A percentile compares a stretch with the other conserved stretches of the same genome.
Conservation (phyloP, 2,113 vertebrate genomes). For the Herpailurus yagouaroundi region DNA sequence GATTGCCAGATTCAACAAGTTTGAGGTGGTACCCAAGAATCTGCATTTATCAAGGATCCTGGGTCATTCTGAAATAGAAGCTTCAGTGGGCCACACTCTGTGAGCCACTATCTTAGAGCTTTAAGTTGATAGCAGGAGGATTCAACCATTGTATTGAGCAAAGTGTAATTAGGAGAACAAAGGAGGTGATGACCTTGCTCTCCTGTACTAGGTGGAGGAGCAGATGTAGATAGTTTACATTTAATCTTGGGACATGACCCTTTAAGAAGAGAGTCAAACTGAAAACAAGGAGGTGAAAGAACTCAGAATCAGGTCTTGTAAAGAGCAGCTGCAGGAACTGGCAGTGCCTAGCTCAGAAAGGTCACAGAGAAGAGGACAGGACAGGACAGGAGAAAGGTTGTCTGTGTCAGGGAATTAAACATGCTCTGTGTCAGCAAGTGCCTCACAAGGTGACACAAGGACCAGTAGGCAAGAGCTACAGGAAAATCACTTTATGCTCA, state of each 20-base stretch:
- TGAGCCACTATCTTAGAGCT: not conserved
- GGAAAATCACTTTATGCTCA: not conserved
- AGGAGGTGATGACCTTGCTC: not conserved
- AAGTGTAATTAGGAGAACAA: not conserved
- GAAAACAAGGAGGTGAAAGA: conserved; percentile 6
- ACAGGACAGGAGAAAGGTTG: not conserved
- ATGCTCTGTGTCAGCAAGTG: not conserved
- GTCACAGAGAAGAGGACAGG: not conserved
- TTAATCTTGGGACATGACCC: not conserved
- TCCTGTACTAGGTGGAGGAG: not conserved
- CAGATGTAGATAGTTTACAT: not conserved
- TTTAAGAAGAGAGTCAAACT: conserved; percentile 21
- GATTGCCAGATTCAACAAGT: not conserved
- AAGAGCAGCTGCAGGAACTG: not conserved
- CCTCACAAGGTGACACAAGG: not conserved
- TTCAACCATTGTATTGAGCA: not conserved
- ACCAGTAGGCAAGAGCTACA: not conserved
- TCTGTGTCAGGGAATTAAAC: not conserved
- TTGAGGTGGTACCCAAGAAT: not conserved
- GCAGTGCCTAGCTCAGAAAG: conserved; percentile 15
- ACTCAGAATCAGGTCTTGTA: not conserved
- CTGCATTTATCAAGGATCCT: not conserved
- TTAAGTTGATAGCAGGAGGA: not conserved
- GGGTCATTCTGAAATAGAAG: not conserved
- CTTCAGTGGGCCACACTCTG: not conserved